These are phyloP conservation scores for Morphnarchus princeps DNA, from an alignment of 2,113 vertebrate genomes.

Conservation along the genomic window DNA sequence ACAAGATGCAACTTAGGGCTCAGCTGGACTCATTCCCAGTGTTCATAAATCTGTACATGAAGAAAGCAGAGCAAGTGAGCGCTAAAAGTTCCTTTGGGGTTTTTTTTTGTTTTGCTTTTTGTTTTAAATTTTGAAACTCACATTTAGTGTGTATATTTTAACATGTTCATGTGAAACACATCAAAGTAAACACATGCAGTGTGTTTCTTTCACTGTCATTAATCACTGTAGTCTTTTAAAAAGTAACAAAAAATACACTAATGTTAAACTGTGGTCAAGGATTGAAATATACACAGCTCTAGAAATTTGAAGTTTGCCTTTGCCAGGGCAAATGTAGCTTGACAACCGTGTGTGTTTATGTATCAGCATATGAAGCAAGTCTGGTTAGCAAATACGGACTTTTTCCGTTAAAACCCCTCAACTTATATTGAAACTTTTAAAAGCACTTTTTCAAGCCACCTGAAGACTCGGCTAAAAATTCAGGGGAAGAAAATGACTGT, in stretches of 20 bases:
- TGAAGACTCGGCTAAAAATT: neutral
- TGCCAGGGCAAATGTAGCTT: constrained; percentile 55
- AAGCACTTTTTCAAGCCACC: neutral
- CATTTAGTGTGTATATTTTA: constrained; percentile 55
- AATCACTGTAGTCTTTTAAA: constrained; percentile 49
- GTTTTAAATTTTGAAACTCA: constrained; percentile 46
- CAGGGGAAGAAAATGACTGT: neutral
- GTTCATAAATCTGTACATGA: constrained; percentile 30
- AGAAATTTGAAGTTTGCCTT: neutral
- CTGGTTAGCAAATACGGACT: neutral
- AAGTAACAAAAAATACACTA: constrained; percentile 41
- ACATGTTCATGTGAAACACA: constrained; percentile 48
- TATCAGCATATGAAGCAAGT: constrained; percentile 17
- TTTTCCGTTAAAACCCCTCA: constrained; percentile 25
- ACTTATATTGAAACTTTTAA: neutral
- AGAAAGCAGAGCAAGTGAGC: constrained; percentile 23
- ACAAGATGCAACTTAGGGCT: neutral
- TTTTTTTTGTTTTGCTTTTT: constrained; percentile 49
- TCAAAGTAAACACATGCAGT: constrained; percentile 47
- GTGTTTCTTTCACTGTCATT: constrained; percentile 56
- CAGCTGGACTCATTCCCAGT: constrained; percentile 25
- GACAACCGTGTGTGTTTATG: constrained; percentile 30
- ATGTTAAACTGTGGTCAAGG: constrained; percentile 51
- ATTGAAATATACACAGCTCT: constrained; percentile 42
- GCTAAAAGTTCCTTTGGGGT: constrained; percentile 17